Evolutionary conservation across 2,888 invertebrate species (phyloP).

Genomic region (Uloborus plumipes): DNA sequence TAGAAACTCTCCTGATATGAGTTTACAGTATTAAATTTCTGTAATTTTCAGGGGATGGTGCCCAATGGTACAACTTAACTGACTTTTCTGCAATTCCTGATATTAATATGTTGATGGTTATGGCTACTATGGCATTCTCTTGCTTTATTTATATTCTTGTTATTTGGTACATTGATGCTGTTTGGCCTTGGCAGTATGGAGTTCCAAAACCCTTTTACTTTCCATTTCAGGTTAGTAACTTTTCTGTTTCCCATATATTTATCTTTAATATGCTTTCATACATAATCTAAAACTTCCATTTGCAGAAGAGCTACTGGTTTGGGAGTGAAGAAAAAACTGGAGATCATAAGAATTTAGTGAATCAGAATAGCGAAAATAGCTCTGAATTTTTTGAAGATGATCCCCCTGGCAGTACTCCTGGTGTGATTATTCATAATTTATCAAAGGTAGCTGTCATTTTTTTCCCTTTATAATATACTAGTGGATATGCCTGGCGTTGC

Average conservation of each 20-base stretch:
- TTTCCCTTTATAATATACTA: too few species aligned
- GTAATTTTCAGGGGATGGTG: constrained; percentile 25
- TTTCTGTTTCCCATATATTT: background rate
- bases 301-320: constrained; percentile 53
- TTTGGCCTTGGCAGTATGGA: constrained; percentile 88
- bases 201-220: constrained; percentile 88
- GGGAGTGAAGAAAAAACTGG: background rate
- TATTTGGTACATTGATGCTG: constrained; percentile 87
- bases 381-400: constrained; percentile 71
- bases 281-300: background rate
- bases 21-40: too few species aligned
- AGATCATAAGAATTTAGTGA: constrained; percentile 1
- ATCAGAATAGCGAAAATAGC: constrained; percentile 1
- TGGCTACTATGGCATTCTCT: constrained; percentile 32
- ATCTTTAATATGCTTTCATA: background rate
- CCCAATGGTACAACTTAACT: constrained; percentile 26
- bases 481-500: too few species aligned
- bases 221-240: constrained; percentile 76
- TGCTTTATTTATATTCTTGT: constrained; percentile 74
- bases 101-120: constrained; percentile 29
- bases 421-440: constrained; percentile 71
- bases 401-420: constrained; percentile 70
- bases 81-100: constrained; percentile 16
- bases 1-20: too few species aligned
- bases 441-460: constrained; percentile 66